These are phyloP conservation scores for Myodes glareolus DNA, from an alignment of 2,113 vertebrate genomes.

Conservation along the genomic window DNA sequence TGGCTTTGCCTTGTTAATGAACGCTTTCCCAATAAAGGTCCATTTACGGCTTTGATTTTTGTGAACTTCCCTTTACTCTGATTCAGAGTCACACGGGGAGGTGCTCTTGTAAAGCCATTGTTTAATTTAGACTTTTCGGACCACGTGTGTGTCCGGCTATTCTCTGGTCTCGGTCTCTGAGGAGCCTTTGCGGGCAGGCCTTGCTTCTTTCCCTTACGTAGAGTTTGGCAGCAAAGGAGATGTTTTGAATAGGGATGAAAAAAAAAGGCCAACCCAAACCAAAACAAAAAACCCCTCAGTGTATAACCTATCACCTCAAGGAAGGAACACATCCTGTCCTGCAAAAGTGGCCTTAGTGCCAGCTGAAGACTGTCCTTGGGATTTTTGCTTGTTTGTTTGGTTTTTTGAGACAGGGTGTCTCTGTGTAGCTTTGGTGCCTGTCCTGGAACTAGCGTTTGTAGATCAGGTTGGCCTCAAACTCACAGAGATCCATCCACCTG, in stretches of 20 bases:
- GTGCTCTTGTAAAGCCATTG: slow-evolving; percentile 75
- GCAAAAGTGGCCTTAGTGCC: slow-evolving; percentile 61
- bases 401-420: too few relatives aligned
- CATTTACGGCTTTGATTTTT: slow-evolving; percentile 73
- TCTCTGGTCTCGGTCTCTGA: slow-evolving; percentile 79
- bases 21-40: slow-evolving; percentile 76
- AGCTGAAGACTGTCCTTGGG: background rate
- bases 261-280: slow-evolving; percentile 52
- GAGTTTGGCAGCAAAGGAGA: slow-evolving; percentile 81
- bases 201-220: slow-evolving; percentile 78
- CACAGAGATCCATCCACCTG: too few relatives aligned
- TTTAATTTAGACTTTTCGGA: slow-evolving; percentile 80
- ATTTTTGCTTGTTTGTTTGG: background rate
- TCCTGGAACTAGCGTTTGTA: too few relatives aligned
- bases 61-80: slow-evolving; percentile 78
- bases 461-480: too few relatives aligned
- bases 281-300: slow-evolving; percentile 68
- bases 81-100: slow-evolving; percentile 74
- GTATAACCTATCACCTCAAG: slow-evolving; percentile 77
- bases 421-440: too few relatives aligned
- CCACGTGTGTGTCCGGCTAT: slow-evolving; percentile 77
- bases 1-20: slow-evolving; percentile 72
- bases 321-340: slow-evolving; percentile 80
- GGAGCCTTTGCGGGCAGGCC: slow-evolving; percentile 77
- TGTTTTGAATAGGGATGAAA: slow-evolving; percentile 78